Percentiles rank a stretch among this genome's conserved stretches.
Evolutionary conservation across 2,113 vertebrate genomes (phyloP).

Genomic region (Ceyx melanurus): DNA sequence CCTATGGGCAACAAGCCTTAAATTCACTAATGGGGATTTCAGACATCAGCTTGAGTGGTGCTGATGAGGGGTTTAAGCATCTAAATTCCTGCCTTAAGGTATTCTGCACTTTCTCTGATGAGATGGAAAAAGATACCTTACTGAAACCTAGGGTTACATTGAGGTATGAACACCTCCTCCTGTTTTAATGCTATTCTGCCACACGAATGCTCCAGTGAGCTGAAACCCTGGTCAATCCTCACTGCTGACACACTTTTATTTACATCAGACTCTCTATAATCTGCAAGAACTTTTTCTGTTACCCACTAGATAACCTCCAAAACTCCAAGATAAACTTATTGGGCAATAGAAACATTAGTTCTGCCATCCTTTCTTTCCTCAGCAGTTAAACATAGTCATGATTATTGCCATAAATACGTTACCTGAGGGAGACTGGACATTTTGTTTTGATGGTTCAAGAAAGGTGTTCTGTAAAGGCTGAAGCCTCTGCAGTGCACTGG

Average conservation of each 20-base stretch:
- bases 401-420: not conserved
- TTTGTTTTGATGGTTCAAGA: conserved; percentile 40
- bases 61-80: not conserved
- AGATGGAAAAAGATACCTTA: not conserved
- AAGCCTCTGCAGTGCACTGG: not conserved
- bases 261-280: not conserved
- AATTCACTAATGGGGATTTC: not conserved
- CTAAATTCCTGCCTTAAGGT: not conserved
- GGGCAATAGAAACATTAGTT: not conserved
- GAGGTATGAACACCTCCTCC: not conserved
- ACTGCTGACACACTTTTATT: not conserved
- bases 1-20: not conserved
- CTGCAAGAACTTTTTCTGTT: not conserved
- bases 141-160: not conserved
- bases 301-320: not conserved
- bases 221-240: not conserved
- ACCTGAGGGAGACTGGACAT: conserved; percentile 66
- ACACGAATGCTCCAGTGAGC: not conserved
- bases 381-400: not conserved
- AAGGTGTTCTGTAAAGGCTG: not conserved
- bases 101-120: not conserved
- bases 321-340: not conserved
- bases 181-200: not conserved
- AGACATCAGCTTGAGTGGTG: not conserved
- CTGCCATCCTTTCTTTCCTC: not conserved